Evolutionary conservation across 1,140 invertebrate species (phyloP).

Genomic region (Protaetia brevitarsis): DNA sequence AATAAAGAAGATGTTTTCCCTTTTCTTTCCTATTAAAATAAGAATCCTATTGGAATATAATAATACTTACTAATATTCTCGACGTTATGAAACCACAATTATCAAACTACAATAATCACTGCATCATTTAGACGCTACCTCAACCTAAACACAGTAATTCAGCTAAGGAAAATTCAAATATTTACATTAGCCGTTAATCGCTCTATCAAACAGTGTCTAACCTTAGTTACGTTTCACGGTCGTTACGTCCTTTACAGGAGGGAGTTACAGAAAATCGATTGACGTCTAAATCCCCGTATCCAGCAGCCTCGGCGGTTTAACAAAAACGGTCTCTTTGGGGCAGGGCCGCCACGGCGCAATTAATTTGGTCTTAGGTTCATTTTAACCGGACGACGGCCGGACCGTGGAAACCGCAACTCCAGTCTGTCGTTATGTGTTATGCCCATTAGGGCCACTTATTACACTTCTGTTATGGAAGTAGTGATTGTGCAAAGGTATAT

Average conservation of each 20-base stretch:
- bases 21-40: no score
- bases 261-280: neutral
- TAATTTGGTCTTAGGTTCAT: constrained; percentile 40
- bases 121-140: neutral
- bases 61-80: no score
- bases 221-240: constrained; percentile 1
- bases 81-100: no score
- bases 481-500: constrained; percentile 19
- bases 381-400: constrained; percentile 30
- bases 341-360: constrained; percentile 36
- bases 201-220: neutral
- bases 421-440: constrained; percentile 26
- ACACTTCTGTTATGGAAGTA: neutral
- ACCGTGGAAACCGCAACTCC: constrained; percentile 19
- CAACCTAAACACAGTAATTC: neutral
- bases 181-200: neutral
- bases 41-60: no score
- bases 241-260: neutral
- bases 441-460: constrained; percentile 23
- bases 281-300: constrained; percentile 10
- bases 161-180: no score
- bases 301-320: constrained; percentile 31
- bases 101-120: no score
- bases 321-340: constrained; percentile 37
- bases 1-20: no score